Percentiles rank a stretch among this genome's conserved stretches.
Evolutionary conservation across 2,888 invertebrate species (phyloP).

Genomic region (Metacarcinus magister): DNA sequence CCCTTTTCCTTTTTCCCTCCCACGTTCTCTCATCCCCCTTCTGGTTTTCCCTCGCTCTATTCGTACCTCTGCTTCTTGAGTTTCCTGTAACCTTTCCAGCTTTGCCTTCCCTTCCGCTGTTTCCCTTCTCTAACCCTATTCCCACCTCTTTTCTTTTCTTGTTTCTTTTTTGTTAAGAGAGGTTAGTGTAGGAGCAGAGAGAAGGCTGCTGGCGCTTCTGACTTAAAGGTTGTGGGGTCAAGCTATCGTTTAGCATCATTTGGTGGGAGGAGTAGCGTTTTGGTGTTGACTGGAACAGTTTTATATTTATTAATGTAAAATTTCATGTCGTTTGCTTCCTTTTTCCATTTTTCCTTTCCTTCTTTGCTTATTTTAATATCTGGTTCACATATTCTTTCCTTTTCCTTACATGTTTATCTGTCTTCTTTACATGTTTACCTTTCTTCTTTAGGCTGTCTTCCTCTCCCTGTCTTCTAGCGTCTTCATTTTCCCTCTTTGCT

Average conservation of each 20-base stretch:
- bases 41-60: not conserved
- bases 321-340: not conserved
- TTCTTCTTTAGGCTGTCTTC: not conserved
- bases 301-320: not conserved
- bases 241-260: not conserved
- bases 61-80: not conserved
- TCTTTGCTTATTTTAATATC: not conserved
- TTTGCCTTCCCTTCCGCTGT: not conserved
- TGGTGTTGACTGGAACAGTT: not conserved
- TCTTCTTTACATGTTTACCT: not conserved
- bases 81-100: not conserved
- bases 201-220: not conserved
- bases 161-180: not conserved
- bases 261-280: not conserved
- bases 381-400: not conserved
- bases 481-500: not conserved
- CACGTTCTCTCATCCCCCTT: not conserved
- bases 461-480: not conserved
- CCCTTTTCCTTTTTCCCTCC: not conserved
- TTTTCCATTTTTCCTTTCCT: not conserved
- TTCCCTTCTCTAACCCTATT: conserved; percentile 38
- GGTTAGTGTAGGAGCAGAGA: not conserved
- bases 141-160: not conserved
- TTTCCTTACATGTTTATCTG: not conserved
- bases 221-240: not conserved